A percentile compares a stretch with the other conserved stretches of the same genome.
Evolutionary conservation across 2,888 invertebrate species (phyloP).

Genomic region (Sialis fuliginosa): DNA sequence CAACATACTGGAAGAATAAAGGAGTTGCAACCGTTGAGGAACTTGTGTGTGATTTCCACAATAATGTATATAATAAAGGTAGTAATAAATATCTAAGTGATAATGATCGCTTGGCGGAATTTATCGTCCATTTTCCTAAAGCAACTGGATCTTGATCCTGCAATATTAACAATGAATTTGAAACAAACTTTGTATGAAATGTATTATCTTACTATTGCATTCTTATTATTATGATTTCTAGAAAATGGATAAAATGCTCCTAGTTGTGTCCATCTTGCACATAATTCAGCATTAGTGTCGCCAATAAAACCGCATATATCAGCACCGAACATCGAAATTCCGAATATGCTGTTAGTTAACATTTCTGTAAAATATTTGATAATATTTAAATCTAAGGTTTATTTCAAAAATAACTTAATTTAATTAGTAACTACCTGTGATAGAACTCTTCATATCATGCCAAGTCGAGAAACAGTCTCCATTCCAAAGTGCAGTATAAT

Average conservation of each 20-base stretch:
- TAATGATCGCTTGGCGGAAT: slow-evolving; percentile 44
- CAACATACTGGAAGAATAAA: slow-evolving; percentile 59
- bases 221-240: slow-evolving; percentile 62
- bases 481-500: slow-evolving; percentile 66
- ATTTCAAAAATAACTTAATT: background rate
- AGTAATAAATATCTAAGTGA: slow-evolving; percentile 49
- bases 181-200: too few relatives aligned
- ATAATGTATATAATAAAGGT: slow-evolving; percentile 66
- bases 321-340: slow-evolving; percentile 66
- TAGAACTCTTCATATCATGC: slow-evolving; percentile 56
- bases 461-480: slow-evolving; percentile 64
- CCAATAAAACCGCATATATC: slow-evolving; percentile 74
- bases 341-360: slow-evolving; percentile 57
- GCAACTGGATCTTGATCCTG: slow-evolving; percentile 75
- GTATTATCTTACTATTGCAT: slow-evolving; percentile 34
- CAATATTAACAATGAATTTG: slow-evolving; percentile 2
- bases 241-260: slow-evolving; percentile 81
- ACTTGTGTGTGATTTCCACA: slow-evolving; percentile 47
- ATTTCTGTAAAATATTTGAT: slow-evolving; percentile 32
- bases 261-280: slow-evolving; percentile 70
- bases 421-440: slow-evolving; percentile 34
- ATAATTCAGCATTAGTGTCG: slow-evolving; percentile 52
- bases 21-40: slow-evolving; percentile 66
- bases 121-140: slow-evolving; percentile 46
- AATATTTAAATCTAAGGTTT: too few relatives aligned